phyloP scores from a whole-genome alignment of 2,888 invertebrate species.

The Magallana nippona region DNA sequence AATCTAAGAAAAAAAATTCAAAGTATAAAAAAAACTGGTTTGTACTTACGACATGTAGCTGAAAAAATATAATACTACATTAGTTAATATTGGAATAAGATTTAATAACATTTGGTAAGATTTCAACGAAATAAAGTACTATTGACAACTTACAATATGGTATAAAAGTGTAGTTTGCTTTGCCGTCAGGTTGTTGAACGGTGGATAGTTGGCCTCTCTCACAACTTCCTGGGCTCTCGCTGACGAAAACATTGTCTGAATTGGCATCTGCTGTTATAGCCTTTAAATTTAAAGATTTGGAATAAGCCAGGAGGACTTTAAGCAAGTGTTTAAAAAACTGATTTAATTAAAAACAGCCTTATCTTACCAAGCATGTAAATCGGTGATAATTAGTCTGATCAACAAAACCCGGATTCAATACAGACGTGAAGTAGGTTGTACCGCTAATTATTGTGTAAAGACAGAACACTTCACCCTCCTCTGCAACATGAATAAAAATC shows the following conservation, averaged over 20 bases:
- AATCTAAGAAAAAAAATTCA: background rate
- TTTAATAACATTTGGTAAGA: background rate
- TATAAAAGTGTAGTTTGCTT: constrained; percentile 16
- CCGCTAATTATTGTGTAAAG: constrained; percentile 34
- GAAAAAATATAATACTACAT: background rate
- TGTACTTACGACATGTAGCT: constrained; percentile 37
- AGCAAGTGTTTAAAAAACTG: no score
- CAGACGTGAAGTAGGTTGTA: constrained; percentile 35
- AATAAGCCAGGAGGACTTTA: no score
- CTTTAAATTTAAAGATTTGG: background rate
- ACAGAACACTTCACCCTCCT: constrained; percentile 33
- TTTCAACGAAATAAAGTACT: background rate
- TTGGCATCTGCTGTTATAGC: constrained; percentile 34
- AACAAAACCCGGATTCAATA: constrained; percentile 36
- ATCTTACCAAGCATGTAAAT: constrained; percentile 38
- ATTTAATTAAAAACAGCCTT: no score
- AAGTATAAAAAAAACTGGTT: background rate
- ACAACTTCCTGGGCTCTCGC: constrained; percentile 40
- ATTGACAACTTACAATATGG: constrained; percentile 37
- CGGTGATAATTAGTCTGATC: constrained; percentile 36
- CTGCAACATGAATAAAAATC: background rate
- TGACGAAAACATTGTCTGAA: constrained; percentile 35
- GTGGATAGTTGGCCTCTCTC: constrained; percentile 35
- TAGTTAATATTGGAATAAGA: background rate
- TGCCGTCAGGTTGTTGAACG: constrained; percentile 27